Conservation (phyloP, 2,113 vertebrate species). For the Labeo catla region DNA sequence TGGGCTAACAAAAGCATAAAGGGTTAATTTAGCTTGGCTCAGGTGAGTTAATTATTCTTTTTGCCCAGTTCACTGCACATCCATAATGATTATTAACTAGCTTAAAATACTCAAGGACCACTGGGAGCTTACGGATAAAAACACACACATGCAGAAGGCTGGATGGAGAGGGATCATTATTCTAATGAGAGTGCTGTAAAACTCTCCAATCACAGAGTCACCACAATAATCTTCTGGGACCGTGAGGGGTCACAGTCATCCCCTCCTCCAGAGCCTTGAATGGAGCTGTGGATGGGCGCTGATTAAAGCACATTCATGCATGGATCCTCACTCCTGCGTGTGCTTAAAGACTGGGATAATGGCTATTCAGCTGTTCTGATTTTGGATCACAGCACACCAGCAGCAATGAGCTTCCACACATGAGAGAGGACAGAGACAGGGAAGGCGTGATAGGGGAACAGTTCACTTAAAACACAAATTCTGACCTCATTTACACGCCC, state of each 20-base stretch:
- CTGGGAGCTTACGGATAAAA: slow-evolving; percentile 83
- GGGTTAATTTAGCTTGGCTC: slow-evolving; percentile 96
- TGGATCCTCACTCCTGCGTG: slow-evolving; percentile 37
- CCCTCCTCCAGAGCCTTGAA: slow-evolving; percentile 43
- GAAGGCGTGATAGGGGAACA: background rate
- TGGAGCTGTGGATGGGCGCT: slow-evolving; percentile 45
- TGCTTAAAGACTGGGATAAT: slow-evolving; percentile 56
- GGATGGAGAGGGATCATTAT: slow-evolving; percentile 86
- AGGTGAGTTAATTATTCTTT: slow-evolving; percentile 98
- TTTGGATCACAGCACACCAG: slow-evolving; percentile 56
- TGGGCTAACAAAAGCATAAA: slow-evolving; percentile 71
- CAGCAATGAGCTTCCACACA: background rate
- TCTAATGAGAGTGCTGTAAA: slow-evolving; percentile 88
- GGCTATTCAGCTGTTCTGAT: slow-evolving; percentile 55
- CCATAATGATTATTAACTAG: slow-evolving; percentile 99
- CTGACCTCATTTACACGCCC: background rate
- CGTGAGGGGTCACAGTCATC: slow-evolving; percentile 77
- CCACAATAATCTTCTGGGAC: slow-evolving; percentile 85
- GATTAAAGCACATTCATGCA: slow-evolving; percentile 52
- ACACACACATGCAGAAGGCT: slow-evolving; percentile 42
- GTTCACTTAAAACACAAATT: background rate
- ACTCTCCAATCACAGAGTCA: slow-evolving; percentile 85
- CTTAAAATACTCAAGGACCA: slow-evolving; percentile 90
- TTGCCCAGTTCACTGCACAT: slow-evolving; percentile 94
- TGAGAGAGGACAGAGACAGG: background rate